phyloP scores from a whole-genome alignment of 2,113 vertebrate genomes.

The Tragelaphus scriptus region DNA sequence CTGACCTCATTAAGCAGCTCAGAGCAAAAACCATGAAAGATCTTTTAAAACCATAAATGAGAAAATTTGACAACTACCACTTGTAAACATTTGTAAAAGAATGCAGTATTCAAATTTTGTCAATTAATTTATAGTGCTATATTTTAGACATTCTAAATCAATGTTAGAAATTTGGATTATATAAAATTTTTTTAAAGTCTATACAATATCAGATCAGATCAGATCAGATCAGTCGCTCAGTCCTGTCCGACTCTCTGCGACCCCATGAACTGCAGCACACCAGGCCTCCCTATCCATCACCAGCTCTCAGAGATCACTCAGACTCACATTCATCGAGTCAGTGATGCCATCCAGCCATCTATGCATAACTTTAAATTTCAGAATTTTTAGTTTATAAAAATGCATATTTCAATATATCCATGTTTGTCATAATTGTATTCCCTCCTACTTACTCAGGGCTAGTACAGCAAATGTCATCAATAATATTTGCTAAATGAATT shows the following conservation, averaged over 20 bases:
- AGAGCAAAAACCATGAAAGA: background rate
- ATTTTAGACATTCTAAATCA: slow-evolving; percentile 45
- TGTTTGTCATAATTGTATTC: background rate
- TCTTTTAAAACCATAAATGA: background rate
- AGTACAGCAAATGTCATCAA: background rate
- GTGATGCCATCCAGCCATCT: no score
- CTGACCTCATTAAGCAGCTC: background rate
- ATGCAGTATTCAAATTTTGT: background rate
- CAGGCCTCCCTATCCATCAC: no score
- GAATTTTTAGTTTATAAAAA: background rate
- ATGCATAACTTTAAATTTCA: background rate
- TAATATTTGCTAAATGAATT: background rate
- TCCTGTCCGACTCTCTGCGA: no score
- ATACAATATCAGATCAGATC: background rate
- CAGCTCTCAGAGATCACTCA: no score
- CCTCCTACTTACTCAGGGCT: background rate
- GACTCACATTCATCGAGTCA: no score
- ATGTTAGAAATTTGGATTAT: slow-evolving; percentile 2
- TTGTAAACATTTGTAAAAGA: slow-evolving; percentile 28
- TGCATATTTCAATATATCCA: background rate
- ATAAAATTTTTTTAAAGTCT: background rate
- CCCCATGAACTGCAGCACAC: no score
- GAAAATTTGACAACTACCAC: background rate
- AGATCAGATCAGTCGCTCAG: no score
- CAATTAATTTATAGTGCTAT: background rate